A percentile compares a stretch with the other conserved stretches of the same genome.
phyloP scores from a whole-genome alignment of 92 coral and sea anemone species.

The Isaurus tuberculatus region DNA sequence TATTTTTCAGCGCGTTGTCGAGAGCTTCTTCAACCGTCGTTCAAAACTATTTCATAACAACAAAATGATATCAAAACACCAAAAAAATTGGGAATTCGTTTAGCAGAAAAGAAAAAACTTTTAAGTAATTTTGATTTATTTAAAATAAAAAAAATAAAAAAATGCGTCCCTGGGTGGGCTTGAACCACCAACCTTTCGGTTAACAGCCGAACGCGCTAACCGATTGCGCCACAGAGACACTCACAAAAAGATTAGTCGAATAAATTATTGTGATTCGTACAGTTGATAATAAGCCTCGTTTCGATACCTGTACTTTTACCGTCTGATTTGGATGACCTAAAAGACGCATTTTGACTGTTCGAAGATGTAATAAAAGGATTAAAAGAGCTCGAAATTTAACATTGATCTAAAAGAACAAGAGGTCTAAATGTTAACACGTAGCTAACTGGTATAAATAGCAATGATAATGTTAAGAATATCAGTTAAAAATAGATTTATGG shows the following conservation, averaged over 20 bases:
- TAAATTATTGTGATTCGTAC: not conserved
- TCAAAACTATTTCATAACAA: not conserved
- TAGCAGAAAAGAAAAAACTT: conserved; percentile 8
- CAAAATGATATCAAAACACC: no score
- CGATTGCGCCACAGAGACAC: conserved; percentile 79
- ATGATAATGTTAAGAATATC: no score
- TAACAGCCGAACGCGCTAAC: conserved; percentile 83
- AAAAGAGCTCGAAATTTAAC: no score
- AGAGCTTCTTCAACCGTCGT: no score
- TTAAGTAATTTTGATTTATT: no score
- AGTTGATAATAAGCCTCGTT: not conserved
- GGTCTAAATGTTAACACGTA: no score
- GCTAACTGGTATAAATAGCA: no score
- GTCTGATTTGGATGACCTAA: not conserved
- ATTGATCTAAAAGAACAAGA: no score
- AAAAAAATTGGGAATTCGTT: not conserved
- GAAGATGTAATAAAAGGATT: no score
- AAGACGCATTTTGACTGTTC: no score
- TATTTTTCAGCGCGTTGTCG: no score
- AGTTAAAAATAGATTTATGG: no score
- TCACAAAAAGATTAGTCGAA: fast-evolving
- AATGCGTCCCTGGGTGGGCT: conserved; percentile 64
- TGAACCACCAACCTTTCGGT: conserved; percentile 79
- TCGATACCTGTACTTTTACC: not conserved
- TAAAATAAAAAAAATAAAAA: not conserved